Conservation (phyloP, 1,140 invertebrate genomes). For the Riptortus pedestris region DNA sequence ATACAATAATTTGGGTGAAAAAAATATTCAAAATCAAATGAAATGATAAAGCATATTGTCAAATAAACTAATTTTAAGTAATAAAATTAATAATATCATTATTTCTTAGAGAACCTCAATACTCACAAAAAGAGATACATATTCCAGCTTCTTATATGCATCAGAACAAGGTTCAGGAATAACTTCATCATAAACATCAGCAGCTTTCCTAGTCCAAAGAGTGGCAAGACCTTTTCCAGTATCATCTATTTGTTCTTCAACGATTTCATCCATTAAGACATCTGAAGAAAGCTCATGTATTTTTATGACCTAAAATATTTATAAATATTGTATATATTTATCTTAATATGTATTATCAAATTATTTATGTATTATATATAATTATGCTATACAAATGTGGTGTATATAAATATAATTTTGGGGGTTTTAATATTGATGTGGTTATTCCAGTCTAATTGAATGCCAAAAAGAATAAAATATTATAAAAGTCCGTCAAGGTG, state of each 20-base stretch:
- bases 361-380: not conserved
- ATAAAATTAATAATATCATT: not conserved
- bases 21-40: not conserved
- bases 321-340: not conserved
- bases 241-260: not conserved
- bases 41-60: not conserved
- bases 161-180: not conserved
- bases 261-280: not conserved
- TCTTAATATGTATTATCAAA: not conserved
- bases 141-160: not conserved
- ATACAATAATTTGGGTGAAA: not conserved
- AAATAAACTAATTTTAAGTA: not conserved
- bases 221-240: not conserved
- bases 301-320: slow-evolving; percentile 3
- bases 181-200: not conserved
- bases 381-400: not conserved
- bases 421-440: not conserved
- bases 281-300: slow-evolving; percentile 2
- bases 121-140: not conserved
- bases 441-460: too few relatives aligned
- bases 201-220: not conserved
- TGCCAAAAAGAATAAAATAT: too few relatives aligned
- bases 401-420: not conserved
- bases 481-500: too few relatives aligned
- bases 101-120: too few relatives aligned